Conservation (phyloP, 2,113 vertebrate genomes). For the Prinia subflava region DNA sequence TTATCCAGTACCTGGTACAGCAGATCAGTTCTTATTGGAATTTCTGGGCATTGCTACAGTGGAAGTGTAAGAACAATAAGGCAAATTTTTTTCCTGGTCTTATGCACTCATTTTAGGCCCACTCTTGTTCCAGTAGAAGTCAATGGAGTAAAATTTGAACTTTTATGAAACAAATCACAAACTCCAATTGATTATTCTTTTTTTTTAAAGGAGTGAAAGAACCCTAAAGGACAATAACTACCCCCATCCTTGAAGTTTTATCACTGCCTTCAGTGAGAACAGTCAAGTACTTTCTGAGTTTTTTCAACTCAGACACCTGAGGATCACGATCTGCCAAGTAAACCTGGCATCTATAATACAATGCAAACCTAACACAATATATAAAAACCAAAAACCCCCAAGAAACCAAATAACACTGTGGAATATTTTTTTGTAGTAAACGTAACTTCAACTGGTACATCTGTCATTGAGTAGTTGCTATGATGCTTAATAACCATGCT, state of each 20-base stretch:
- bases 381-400: fast-evolving
- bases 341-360: not conserved
- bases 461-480: not conserved
- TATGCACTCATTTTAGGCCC: not conserved
- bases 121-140: not conserved
- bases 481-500: not conserved
- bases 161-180: not conserved
- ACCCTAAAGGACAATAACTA: not conserved
- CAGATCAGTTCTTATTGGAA: not conserved
- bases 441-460: not conserved
- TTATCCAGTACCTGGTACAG: not conserved
- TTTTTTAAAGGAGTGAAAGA: not conserved
- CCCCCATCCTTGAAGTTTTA: not conserved
- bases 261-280: not conserved
- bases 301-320: not conserved
- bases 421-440: not conserved
- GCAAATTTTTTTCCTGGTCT: not conserved
- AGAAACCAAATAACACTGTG: not conserved
- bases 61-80: not conserved
- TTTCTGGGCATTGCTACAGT: not conserved
- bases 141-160: not conserved
- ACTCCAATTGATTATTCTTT: not conserved
- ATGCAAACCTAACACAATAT: not conserved
- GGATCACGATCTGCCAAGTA: not conserved
- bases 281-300: not conserved